Conservation (phyloP, 2,113 vertebrate species). For the Barnardius zonarius region DNA sequence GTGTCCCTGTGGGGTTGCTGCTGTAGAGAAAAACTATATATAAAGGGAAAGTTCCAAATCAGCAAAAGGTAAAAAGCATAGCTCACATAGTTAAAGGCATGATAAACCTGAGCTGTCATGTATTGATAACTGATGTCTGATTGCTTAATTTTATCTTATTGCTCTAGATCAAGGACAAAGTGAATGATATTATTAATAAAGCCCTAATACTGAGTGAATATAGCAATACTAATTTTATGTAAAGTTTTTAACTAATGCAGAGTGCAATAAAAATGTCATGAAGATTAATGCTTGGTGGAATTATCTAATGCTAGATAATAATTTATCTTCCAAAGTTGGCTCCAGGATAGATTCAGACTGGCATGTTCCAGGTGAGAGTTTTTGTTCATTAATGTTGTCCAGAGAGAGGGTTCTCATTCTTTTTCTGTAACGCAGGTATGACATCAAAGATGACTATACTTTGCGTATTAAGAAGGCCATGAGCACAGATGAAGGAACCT, state of each 20-base stretch:
- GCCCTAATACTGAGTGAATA: slow-evolving; percentile 32
- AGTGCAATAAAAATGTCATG: slow-evolving; percentile 57
- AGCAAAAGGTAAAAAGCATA: background rate
- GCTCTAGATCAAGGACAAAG: slow-evolving; percentile 62
- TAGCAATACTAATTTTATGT: slow-evolving; percentile 67
- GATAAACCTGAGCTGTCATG: slow-evolving; percentile 46
- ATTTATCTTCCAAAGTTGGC: slow-evolving; percentile 52
- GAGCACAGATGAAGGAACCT: slow-evolving; percentile 88
- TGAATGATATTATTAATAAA: slow-evolving; percentile 65
- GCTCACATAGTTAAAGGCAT: background rate
- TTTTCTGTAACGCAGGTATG: slow-evolving; percentile 81
- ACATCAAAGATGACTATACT: slow-evolving; percentile 95
- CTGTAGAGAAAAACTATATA: background rate
- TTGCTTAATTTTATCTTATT: slow-evolving; percentile 69
- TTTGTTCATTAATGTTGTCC: background rate
- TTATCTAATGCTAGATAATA: slow-evolving; percentile 63
- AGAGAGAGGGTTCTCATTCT: background rate
- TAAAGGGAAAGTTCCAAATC: slow-evolving; percentile 30
- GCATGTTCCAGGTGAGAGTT: slow-evolving; percentile 1
- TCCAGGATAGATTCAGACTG: background rate
- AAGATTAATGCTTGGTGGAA: slow-evolving; percentile 56
- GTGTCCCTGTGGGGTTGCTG: background rate
- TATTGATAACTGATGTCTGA: slow-evolving; percentile 58
- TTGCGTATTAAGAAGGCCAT: slow-evolving; percentile 90
- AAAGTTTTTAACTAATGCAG: slow-evolving; percentile 67